Conservation (phyloP, 1,140 invertebrate species). For the Dryas iulia region DNA sequence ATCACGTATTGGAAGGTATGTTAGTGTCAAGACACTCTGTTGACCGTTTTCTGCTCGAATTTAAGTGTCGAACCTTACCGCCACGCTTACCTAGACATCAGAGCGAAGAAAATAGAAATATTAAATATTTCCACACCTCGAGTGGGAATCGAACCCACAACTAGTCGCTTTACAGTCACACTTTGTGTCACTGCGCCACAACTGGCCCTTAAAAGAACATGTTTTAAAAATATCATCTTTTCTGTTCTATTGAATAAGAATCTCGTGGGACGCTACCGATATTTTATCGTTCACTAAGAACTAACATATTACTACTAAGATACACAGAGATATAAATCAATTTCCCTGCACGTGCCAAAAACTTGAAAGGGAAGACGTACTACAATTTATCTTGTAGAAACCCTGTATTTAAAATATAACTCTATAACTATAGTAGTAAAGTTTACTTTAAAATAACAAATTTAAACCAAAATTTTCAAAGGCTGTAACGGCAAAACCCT, state of each 20-base stretch:
- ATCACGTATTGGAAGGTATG: too few species aligned
- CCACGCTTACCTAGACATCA: too few species aligned
- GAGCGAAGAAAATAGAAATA: too few species aligned
- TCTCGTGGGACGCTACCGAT: background rate
- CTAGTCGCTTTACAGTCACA: too few species aligned
- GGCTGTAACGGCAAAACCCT: slow-evolving; percentile 32
- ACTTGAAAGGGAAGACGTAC: slow-evolving; percentile 26
- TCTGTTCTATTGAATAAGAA: background rate
- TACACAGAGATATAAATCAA: slow-evolving; percentile 32
- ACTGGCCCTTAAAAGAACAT: too few species aligned
- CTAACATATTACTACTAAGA: slow-evolving; percentile 21
- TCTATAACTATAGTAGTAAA: background rate
- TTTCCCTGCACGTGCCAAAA: slow-evolving; percentile 28
- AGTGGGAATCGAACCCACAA: too few species aligned
- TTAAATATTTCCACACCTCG: too few species aligned
- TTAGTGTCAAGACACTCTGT: too few species aligned
- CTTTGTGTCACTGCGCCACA: too few species aligned
- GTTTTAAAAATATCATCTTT: background rate
- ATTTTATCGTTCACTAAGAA: slow-evolving; percentile 14
- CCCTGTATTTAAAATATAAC: background rate
- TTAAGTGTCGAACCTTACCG: too few species aligned
- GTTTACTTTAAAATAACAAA: background rate
- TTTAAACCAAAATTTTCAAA: slow-evolving; percentile 26
- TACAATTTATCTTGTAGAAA: slow-evolving; percentile 20
- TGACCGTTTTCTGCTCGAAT: too few species aligned